Base-by-base conservation (phyloP, 2,797 vertebrate genomes). In the Melanogrammus aeglefinus region DNA sequence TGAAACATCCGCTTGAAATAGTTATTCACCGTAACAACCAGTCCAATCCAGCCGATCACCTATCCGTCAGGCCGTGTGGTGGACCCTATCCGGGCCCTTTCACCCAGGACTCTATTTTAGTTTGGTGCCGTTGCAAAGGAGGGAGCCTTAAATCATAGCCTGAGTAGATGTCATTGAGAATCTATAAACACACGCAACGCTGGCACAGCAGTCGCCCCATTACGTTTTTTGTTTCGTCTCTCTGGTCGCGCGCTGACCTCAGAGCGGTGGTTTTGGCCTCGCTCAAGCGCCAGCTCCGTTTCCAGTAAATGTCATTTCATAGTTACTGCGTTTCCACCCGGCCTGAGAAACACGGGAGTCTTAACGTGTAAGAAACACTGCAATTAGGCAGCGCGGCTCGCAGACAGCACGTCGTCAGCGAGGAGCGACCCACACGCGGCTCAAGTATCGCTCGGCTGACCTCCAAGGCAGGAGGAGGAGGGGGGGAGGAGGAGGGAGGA, bases 281-380 rank as follows among this genome's bases (percentile, higher is more conserved):
- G 79, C 75, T 78, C 85, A 87, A 90, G 86, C 83, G 83, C 82
- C 88, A 84, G 90, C 85, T 90, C 85, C 81, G 80, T 92, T 94
- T 94, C 92, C 94, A 93, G 92, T 93, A 93, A 94, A 92, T 91
- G 86, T 87, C 86, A 89, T 90, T 92, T 93, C 88, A 91, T 92
- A 91, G 92, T 86, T 89, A 81, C 87, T 89, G 85, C 87, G 87
- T 87, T 87, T 91, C 91, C 90, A 90, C 71, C 86, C 86, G 83
- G 76, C 79, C 92, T 88, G 88, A 90, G 89, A 86, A 89, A 86
- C 84, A 87, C 12, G 2, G 86, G 38, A 83, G 79, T 90, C 85
- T 80, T 39, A 87, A 85, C 78, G 77, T 86, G 85, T 82, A 86
- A 86, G 87, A 77, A 89, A 86, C 80, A 86, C 88, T 89, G 86